Evolutionary conservation across 64 coral and sea anemone species (phyloP), one percentile per base, ranked within the genome.

Genomic region (Hydrozoanthus tunicans): DNA sequence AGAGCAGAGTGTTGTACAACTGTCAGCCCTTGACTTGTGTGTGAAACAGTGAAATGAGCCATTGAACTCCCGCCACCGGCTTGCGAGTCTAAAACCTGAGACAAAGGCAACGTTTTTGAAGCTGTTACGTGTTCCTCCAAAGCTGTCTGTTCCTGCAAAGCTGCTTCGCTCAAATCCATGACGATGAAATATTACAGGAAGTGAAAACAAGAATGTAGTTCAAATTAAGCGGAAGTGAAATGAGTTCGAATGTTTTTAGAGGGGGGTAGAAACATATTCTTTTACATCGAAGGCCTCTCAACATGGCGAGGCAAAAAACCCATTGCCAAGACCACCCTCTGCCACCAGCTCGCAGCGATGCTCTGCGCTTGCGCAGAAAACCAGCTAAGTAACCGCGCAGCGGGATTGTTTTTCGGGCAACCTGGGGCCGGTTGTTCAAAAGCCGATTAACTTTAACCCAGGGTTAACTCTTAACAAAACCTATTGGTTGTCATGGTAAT

Each of bases 191-290:
- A 65, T 23, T 51, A 96, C 95, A 96, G 95, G 95, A 96, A 96
- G 95, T 96, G 92, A 93, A 70, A 32, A 27, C 26, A 56, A 27
- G 53, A 78, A 73, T 51, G 43, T 25, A 62, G 62, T 68, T 15
- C n/a, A 56, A 79, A 32, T 80, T 90, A 53, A 91, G 93, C 95
- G 95, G 95, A 96, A 96, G 95, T 96, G 82, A 88, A 93, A 14
- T 65, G 24, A 15, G 77, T 73, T 91, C 17, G 59, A 78, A 52
- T 56, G 79, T 93, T 96, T 20, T 96, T 96, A 96, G 95, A 96
- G 95, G 95, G 95, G 95, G 95, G 95, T 96, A 92, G 14, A 13
- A 86, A 55, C n/a, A 77, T 58, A 56, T 96, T 96, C 79, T 67
- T 86, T 27, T 10, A 69, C 78, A 14, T 15, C 57, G 80, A 94